phyloP scores from a whole-genome alignment of 1,140 invertebrate genomes.

The Drosophila repleta region DNA sequence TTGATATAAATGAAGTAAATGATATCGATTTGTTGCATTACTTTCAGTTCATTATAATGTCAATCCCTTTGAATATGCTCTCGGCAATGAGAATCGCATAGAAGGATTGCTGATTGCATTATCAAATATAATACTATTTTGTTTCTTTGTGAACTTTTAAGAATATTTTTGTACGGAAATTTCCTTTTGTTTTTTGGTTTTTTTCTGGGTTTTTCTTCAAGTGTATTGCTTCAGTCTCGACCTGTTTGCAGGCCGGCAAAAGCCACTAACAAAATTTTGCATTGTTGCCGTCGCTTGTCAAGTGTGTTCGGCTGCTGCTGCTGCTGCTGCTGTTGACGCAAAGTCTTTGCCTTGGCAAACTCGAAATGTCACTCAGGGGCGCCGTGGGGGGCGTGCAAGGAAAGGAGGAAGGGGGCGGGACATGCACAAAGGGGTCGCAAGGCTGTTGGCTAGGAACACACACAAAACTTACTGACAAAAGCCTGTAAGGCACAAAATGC shows the following conservation, averaged over 20 bases:
- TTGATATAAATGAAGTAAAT: no score
- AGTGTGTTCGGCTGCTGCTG: constrained; percentile 66
- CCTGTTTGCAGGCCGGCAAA: constrained; percentile 48
- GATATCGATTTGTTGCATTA: no score
- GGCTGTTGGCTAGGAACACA: background rate
- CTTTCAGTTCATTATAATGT: no score
- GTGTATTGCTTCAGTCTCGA: constrained; percentile 11
- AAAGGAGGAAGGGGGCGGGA: background rate
- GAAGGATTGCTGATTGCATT: no score
- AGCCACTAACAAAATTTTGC: constrained; percentile 75
- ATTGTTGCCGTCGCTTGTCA: constrained; percentile 67
- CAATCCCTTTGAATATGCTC: no score
- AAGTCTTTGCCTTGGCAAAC: constrained; percentile 58
- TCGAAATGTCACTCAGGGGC: background rate
- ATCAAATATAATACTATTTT: no score
- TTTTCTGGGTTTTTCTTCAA: constrained; percentile 16
- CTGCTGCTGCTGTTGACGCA: constrained; percentile 72
- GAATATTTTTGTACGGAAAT: no score
- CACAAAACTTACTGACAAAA: constrained; percentile 48
- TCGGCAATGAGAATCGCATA: no score
- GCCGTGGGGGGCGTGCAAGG: background rate
- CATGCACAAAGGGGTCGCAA: background rate
- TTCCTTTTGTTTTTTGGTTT: no score
- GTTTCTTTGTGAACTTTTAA: no score
- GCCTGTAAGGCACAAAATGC: constrained; percentile 63